A percentile compares a stretch with the other conserved stretches of the same genome.
These are phyloP conservation scores for Agriopis marginaria DNA, from an alignment of 2,888 invertebrate genomes.

Conservation along the genomic window DNA sequence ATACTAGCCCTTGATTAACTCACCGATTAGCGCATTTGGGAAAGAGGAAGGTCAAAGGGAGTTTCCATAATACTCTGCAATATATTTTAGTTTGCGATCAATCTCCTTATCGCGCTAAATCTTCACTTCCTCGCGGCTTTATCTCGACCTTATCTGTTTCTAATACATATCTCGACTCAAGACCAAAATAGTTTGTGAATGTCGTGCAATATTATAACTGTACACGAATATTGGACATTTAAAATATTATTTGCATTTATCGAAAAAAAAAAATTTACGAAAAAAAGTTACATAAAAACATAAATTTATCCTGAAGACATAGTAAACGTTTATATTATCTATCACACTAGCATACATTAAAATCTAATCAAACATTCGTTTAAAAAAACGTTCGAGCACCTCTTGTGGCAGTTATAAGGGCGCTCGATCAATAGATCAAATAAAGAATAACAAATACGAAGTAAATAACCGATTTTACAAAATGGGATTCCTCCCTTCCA, in stretches of 20 bases:
- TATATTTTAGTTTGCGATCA: constrained; percentile 18
- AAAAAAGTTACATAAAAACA: too few species aligned
- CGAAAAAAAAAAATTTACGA: neutral
- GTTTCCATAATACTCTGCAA: constrained; percentile 7
- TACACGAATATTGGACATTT: neutral
- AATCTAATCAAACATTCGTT: too few species aligned
- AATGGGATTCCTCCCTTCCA: too few species aligned
- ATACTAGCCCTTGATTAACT: too few species aligned
- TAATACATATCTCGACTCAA: constrained; percentile 11
- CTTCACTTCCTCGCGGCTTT: constrained; percentile 15
- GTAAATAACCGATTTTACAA: too few species aligned
- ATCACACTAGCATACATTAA: too few species aligned
- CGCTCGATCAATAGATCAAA: too few species aligned
- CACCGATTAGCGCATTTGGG: neutral
- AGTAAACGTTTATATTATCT: too few species aligned
- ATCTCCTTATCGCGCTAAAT: constrained; percentile 8
- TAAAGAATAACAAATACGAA: too few species aligned
- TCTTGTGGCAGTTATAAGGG: too few species aligned
- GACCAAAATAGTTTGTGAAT: constrained; percentile 8
- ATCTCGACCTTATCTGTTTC: constrained; percentile 15
- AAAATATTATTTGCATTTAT: neutral
- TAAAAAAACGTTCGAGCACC: too few species aligned
- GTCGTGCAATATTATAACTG: neutral
- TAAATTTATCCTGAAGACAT: too few species aligned
- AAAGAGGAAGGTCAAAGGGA: neutral